Base-by-base conservation (phyloP, 2,113 vertebrate species). In the Calidris pygmaea region DNA sequence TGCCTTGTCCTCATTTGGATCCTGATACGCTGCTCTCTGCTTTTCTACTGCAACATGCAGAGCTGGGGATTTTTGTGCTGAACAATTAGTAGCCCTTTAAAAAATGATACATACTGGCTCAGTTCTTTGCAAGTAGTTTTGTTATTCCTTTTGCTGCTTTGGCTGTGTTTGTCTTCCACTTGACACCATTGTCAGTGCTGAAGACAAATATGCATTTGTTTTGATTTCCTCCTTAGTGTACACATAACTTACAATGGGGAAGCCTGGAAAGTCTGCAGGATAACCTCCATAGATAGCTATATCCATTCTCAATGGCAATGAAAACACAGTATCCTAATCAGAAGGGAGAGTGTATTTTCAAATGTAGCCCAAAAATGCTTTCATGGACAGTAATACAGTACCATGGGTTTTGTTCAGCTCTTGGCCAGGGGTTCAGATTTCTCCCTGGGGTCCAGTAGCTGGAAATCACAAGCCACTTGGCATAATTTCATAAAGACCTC, bases 231-330 rank as follows among this genome's bases (percentile, higher is more conserved):
- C 50, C 72, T 97, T 56, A 89, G 43, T 37, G 79, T 95, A 91
- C 93, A 50, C 66, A 93, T 95, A 97, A 63, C 74, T 96, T 96
- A 90, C 77, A 96, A 88, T 93, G 59, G 93, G 87, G 74, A 93
- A 95, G 95, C 94, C 93, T 97, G 91, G 90, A 97, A 97, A 97
- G 90, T 95, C 96, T 98, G 96, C 95, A 93, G 92, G 97, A 97
- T 97, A 98, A 96, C 97, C 97, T 97, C 93, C 58, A 7, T 22
- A 95, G 96, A 97, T 96, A 98, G 89, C 81, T 88, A 96, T 95
- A 94, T 95, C 78, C 77, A 91, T 96, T 97, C 63, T 92, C 83
- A 97, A 96, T 37, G 52, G 76, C 92, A 96, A 96, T 87, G 72
- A 96, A 94, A 91, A 84, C 81, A 74, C 9, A 73, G 65, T 73